Percentiles rank a stretch among this genome's conserved stretches.
These are phyloP conservation scores for Parazoanthus swiftii DNA, from an alignment of 92 coral and sea anemone genomes.

Conservation along the genomic window DNA sequence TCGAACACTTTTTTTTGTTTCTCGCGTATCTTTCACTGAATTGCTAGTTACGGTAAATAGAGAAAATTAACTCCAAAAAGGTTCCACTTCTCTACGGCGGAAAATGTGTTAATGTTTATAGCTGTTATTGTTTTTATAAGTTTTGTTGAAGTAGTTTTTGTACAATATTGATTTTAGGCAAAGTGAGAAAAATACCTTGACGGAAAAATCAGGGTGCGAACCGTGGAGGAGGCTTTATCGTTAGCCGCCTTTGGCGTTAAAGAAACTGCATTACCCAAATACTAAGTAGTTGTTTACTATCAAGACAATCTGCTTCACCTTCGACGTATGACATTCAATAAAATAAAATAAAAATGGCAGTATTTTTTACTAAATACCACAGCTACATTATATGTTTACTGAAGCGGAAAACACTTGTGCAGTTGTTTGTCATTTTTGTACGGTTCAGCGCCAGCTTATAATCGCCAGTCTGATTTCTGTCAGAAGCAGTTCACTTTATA, in stretches of 20 bases:
- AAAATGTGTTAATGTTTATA: constrained; percentile 23
- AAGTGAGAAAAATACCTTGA: not conserved
- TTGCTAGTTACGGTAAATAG: constrained; percentile 4
- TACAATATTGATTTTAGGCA: constrained; percentile 31
- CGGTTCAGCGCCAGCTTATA: not conserved
- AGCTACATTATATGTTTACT: not conserved
- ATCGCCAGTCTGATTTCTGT: not conserved
- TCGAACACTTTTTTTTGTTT: not conserved
- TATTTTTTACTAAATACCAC: not conserved
- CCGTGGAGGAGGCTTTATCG: not conserved
- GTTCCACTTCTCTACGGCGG: constrained; percentile 13
- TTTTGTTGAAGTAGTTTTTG: constrained; percentile 42
- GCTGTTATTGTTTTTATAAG: constrained; percentile 28
- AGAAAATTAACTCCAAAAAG: constrained; percentile 6
- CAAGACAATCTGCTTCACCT: not conserved
- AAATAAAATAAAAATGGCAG: constrained; percentile 4
- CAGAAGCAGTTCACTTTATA: not conserved
- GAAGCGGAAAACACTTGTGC: constrained; percentile 8
- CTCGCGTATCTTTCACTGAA: not conserved
- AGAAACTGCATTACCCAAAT: not conserved
- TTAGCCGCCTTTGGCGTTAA: not conserved
- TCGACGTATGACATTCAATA: not conserved
- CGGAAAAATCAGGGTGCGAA: not conserved
- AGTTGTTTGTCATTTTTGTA: not conserved
- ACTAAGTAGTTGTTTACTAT: constrained; percentile 14